phyloP scores from a whole-genome alignment of 2,113 vertebrate species.

The Rutilus rutilus region DNA sequence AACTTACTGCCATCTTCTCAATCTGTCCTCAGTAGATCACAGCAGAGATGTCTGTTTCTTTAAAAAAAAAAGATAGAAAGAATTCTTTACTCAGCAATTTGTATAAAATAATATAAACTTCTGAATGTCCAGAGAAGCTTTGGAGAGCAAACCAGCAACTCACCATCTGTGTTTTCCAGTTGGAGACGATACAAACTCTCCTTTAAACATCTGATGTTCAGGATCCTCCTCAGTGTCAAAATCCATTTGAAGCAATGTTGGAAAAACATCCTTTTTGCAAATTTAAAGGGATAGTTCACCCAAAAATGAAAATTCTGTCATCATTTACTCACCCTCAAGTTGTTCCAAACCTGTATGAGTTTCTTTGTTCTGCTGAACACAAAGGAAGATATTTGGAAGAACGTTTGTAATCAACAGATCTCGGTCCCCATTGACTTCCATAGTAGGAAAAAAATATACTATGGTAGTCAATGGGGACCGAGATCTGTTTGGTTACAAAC shows the following conservation, averaged over 20 bases:
- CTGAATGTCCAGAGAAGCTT: neutral
- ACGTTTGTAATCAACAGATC: too few relatives aligned
- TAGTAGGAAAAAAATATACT: too few relatives aligned
- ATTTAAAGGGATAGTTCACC: too few relatives aligned
- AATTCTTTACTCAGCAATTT: neutral
- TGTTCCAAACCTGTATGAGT: too few relatives aligned
- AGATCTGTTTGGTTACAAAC: too few relatives aligned
- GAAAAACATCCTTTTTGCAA: neutral
- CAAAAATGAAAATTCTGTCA: too few relatives aligned
- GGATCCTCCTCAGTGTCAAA: neutral
- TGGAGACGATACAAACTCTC: neutral
- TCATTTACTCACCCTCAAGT: too few relatives aligned
- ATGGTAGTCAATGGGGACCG: too few relatives aligned
- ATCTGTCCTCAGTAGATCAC: neutral
- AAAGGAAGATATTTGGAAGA: too few relatives aligned
- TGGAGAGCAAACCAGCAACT: neutral
- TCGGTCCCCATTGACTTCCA: too few relatives aligned
- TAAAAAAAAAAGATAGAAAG: neutral
- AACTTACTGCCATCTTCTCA: neutral
- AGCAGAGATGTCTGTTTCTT: neutral
- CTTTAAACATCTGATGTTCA: neutral
- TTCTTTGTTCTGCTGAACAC: too few relatives aligned
- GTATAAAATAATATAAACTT: neutral
- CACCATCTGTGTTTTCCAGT: neutral
- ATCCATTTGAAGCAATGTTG: neutral